A percentile compares a stretch with the other conserved stretches of the same genome.
phyloP scores from a whole-genome alignment of 2,888 invertebrate species.

The Volucella zonaria region DNA sequence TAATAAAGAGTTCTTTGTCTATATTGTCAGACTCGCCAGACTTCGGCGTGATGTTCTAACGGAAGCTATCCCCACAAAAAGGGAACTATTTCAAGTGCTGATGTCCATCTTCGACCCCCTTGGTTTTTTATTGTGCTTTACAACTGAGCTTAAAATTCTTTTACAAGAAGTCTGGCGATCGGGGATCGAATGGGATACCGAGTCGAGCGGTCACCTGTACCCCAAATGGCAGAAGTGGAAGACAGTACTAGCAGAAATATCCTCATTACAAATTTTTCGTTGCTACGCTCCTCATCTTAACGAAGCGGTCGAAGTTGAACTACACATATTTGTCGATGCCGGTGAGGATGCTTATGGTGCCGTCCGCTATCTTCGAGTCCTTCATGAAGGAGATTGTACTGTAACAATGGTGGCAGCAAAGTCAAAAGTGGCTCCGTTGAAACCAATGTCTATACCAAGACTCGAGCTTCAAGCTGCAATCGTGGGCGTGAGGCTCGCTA shows the following conservation, averaged over 20 bases:
- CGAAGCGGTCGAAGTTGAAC: conserved; percentile 15
- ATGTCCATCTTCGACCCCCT: conserved; percentile 70
- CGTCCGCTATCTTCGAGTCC: conserved; percentile 45
- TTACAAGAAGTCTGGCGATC: conserved; percentile 62
- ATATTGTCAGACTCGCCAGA: conserved; percentile 61
- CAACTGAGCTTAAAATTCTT: conserved; percentile 59
- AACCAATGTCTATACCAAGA: conserved; percentile 61
- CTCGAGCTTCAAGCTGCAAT: conserved; percentile 64
- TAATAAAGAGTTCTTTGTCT: conserved; percentile 54
- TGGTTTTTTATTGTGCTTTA: conserved; percentile 62
- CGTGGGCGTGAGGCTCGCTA: conserved; percentile 31
- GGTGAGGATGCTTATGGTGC: conserved; percentile 60
- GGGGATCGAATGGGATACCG: conserved; percentile 56
- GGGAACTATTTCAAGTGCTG: conserved; percentile 55
- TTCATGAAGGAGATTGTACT: conserved; percentile 11
- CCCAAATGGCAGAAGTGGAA: conserved; percentile 56
- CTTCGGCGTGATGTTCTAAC: conserved; percentile 47
- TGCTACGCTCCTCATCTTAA: conserved; percentile 27
- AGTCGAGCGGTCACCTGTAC: conserved; percentile 16
- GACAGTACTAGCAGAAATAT: conserved; percentile 26
- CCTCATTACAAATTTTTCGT: conserved; percentile 30
- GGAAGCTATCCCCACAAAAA: conserved; percentile 41
- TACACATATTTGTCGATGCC: conserved; percentile 70
- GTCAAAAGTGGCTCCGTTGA: conserved; percentile 58
- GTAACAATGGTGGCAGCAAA: conserved; percentile 45